Conservation (phyloP, 2,113 vertebrate species). For the Boleophthalmus pectinirostris region DNA sequence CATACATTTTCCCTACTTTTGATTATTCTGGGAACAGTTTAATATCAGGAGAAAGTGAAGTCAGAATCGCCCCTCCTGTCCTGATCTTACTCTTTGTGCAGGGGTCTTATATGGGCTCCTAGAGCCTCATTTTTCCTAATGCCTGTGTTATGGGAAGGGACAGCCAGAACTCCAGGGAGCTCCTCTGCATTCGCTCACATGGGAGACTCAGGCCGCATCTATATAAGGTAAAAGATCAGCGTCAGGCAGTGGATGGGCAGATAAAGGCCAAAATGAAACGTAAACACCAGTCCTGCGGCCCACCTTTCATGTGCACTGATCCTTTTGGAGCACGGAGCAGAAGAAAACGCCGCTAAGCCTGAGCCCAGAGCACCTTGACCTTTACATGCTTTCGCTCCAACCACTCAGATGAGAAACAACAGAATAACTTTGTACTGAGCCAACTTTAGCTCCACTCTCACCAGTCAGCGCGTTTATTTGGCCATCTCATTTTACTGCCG, state of each 20-base stretch:
- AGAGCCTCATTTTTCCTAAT: constrained; percentile 39
- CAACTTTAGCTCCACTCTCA: neutral
- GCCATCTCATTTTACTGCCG: neutral
- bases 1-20: neutral
- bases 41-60: constrained; percentile 41
- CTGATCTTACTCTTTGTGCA: constrained; percentile 49
- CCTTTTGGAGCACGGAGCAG: constrained; percentile 12
- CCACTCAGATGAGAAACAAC: neutral
- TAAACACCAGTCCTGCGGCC: constrained; percentile 44
- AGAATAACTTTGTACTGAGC: neutral
- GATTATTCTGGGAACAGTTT: constrained; percentile 41
- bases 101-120: constrained; percentile 31
- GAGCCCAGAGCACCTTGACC: constrained; percentile 15
- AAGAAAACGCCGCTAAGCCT: constrained; percentile 16
- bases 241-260: constrained; percentile 43
- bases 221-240: constrained; percentile 64
- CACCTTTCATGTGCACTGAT: constrained; percentile 61
- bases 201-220: constrained; percentile 35
- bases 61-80: constrained; percentile 59
- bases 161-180: constrained; percentile 39
- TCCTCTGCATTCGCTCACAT: constrained; percentile 35
- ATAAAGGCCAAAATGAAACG: constrained; percentile 69
- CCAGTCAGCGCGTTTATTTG: constrained; percentile 1
- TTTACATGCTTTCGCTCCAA: neutral
- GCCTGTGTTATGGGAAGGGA: constrained; percentile 55